phyloP scores from a whole-genome alignment of 2,113 vertebrate species.

The Puntigrus tetrazona region DNA sequence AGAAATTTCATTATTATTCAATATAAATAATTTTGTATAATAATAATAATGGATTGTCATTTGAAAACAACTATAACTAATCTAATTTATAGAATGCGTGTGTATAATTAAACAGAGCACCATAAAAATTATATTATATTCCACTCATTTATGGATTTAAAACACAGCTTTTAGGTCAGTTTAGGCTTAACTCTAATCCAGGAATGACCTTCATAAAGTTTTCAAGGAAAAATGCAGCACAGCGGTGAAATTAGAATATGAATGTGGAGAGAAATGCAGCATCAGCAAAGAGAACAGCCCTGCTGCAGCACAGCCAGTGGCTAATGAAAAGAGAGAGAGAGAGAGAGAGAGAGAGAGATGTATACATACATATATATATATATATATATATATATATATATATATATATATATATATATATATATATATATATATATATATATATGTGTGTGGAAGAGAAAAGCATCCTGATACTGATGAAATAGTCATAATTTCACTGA shows the following conservation, averaged over 20 bases:
- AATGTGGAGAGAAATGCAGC: constrained; percentile 40
- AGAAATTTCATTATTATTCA: background rate
- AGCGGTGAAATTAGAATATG: constrained; percentile 59
- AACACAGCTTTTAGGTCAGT: background rate
- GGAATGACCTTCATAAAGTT: constrained; percentile 36
- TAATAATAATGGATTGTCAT: background rate
- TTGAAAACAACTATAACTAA: background rate
- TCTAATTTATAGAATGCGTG: background rate
- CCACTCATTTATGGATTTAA: background rate
- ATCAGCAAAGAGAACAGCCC: constrained; percentile 49
- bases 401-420: too few species aligned
- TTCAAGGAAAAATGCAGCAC: constrained; percentile 51
- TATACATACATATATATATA: too few species aligned
- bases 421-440: too few species aligned
- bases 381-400: too few species aligned
- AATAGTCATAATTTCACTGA: background rate
- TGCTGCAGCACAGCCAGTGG: constrained; percentile 48
- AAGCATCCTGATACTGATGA: background rate
- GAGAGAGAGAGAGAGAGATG: background rate
- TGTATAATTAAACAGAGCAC: background rate
- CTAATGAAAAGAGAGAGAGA: background rate
- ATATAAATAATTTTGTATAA: background rate
- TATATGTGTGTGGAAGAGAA: background rate
- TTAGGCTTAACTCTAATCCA: constrained; percentile 14
- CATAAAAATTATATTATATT: background rate